Base-by-base conservation (phyloP, 1,140 invertebrate genomes). In the Hestina assimilis region DNA sequence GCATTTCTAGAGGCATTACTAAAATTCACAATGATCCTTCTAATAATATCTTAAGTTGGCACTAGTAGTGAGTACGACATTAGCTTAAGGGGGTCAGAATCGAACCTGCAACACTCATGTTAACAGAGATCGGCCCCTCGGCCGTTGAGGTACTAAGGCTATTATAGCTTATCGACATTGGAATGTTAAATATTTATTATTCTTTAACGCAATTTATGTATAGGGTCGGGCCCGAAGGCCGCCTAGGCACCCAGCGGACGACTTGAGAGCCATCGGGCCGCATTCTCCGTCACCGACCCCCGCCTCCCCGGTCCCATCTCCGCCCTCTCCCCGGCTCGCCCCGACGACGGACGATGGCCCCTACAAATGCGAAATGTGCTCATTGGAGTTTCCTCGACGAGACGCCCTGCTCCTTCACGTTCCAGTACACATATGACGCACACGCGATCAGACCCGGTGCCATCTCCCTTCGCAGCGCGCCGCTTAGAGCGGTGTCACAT, bases 341-440 rank as follows among this genome's bases (percentile, higher is more conserved):
- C 28, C 58, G 9, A 9, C 31, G 3, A 14, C 52, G 19, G 46
- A 54, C 29, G 65, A 58, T 9, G 84, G 77, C 5, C 75, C 89
- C 14, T 92, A 89, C 68, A 93, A 92, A 42, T 96, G 95, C 73
- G 93, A 95, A 75, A 95, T 96, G 93, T 95, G 95, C 73, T 91
- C 92, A n/a, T 91, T 92, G 53, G 91, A 93, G 41, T 96, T 96
- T 79, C 87, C 91, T 1, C 92, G 93, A 59, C 91, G 94, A 29
- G 92, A 92, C 28, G 93, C 94, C 56, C 84, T 95, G 7, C 79
- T 95, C 31, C 89, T 93, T 1, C 95, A 95, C 79, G 94, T 96
- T 54, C 93, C 93, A 11, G 92, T 95, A 71, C 94, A 96, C 79
- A 95, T 95, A 89, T 95, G 92, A 93, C 80, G 54, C 9, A 41